A percentile compares a stretch with the other conserved stretches of the same genome.
These are phyloP conservation scores for Ephydatia muelleri DNA, from an alignment of 37 sponge, comb jelly and placozoan genomes.

Conservation along the genomic window DNA sequence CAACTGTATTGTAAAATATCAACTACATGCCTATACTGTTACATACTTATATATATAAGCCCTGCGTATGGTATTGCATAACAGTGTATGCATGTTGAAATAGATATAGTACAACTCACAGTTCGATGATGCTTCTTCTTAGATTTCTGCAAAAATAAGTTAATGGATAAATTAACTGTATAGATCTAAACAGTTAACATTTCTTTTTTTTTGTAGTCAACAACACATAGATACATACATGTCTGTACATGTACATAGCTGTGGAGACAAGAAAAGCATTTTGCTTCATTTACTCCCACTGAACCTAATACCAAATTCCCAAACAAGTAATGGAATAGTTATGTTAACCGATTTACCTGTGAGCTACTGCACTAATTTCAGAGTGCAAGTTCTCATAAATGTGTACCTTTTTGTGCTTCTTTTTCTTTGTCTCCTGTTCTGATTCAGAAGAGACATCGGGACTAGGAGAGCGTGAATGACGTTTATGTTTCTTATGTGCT, in stretches of 20 bases:
- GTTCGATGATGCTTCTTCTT: constrained; percentile 61
- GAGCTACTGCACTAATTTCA: too few relatives aligned
- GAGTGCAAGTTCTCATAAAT: too few relatives aligned
- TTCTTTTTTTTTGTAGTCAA: too few relatives aligned
- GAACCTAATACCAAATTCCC: too few relatives aligned
- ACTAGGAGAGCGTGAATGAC: constrained; percentile 31
- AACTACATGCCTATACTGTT: neutral
- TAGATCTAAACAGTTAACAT: neutral
- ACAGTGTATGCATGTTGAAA: neutral
- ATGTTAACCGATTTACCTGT: neutral
- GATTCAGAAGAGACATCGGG: constrained; percentile 35
- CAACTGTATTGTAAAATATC: neutral
- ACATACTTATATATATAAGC: neutral
- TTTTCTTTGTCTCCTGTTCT: constrained; percentile 55
- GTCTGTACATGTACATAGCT: neutral
- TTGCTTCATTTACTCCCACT: too few relatives aligned
- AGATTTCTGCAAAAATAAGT: constrained; percentile 41
- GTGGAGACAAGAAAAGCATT: too few relatives aligned
- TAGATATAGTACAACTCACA: constrained; percentile 23
- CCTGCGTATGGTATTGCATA: neutral
- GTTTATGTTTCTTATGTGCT: constrained; percentile 13
- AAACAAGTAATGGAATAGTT: neutral
- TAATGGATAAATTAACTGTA: neutral
- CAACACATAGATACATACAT: too few relatives aligned
- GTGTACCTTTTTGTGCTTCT: constrained; percentile 62